A percentile compares a stretch with the other conserved stretches of the same genome.
Evolutionary conservation across 1,140 invertebrate genomes (phyloP).

Genomic region (Chymomyza costata): DNA sequence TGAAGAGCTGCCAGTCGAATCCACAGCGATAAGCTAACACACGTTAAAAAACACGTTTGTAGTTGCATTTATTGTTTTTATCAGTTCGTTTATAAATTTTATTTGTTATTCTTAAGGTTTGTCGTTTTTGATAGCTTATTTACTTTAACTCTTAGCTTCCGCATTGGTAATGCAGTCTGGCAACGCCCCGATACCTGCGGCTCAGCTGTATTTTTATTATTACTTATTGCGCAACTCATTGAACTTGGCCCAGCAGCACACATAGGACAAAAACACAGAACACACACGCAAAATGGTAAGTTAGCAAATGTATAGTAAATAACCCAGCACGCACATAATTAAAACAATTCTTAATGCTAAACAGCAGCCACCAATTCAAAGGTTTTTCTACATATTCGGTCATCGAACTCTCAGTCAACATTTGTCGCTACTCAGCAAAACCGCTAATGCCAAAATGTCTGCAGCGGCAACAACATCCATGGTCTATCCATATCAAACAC

Average conservation of each 20-base stretch:
- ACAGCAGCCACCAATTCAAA: slow-evolving; percentile 65
- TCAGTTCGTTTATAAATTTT: too few species aligned
- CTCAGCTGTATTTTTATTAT: slow-evolving; percentile 11
- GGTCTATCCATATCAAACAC: slow-evolving; percentile 48
- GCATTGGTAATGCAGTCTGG: slow-evolving; percentile 1
- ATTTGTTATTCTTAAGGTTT: too few species aligned
- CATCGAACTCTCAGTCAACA: slow-evolving; percentile 52
- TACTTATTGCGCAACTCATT: slow-evolving; percentile 18
- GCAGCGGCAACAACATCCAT: slow-evolving; percentile 25
- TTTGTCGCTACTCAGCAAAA: slow-evolving; percentile 33
- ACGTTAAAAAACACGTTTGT: too few species aligned
- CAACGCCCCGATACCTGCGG: neutral
- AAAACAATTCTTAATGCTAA: neutral
- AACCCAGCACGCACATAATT: slow-evolving; percentile 1
- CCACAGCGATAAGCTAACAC: too few species aligned
- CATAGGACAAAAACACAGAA: too few species aligned
- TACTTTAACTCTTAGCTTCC: too few species aligned
- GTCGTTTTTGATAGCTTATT: too few species aligned
- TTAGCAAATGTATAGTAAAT: too few species aligned
- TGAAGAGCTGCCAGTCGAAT: slow-evolving; percentile 29
- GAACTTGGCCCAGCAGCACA: slow-evolving; percentile 13
- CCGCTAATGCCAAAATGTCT: slow-evolving; percentile 10
- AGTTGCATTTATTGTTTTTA: too few species aligned
- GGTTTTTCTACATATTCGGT: slow-evolving; percentile 61
- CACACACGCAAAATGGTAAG: slow-evolving; percentile 4